Evolutionary conservation across 1,140 invertebrate genomes (phyloP), one percentile per base, ranked within the genome.

Genomic region (Aethina tumida): DNA sequence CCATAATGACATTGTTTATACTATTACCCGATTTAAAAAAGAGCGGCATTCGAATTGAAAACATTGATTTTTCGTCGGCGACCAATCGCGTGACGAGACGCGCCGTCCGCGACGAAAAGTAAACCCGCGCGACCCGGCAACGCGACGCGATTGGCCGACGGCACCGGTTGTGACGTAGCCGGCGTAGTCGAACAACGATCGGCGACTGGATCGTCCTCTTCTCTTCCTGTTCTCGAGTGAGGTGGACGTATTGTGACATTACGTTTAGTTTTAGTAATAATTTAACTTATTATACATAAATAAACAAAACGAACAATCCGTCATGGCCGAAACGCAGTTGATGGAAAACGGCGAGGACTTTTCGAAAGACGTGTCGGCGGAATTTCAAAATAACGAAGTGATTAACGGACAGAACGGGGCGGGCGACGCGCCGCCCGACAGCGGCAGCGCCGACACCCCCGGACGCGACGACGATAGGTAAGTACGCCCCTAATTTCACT

Each of bases 391-490:
- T 45, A 52, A 47, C 30, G 49, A 58, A 41, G 68, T 70, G 49
- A 69, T 72, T 48, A 73, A 72, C 57, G 70, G 70, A 32, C 53
- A 56, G 53, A 71, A 68, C 55, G 64, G 63, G 40, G 74, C 72
- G 60, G 73, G 71, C 52, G 74, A 71, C 53, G 74, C 73, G 54
- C 65, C 60, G 39, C 66, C 64, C 38, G 71, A 77, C 52, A 69
- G 71, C 61, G 75, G 74, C 45, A 71, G 73, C 64, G 69, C 70
- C 13, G 71, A 74, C 60, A 69, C 71, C 35, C 74, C 76, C 21
- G 76, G 75, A 58, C 72, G 75, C 56, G 77, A 79, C 67, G 77
- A 80, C 66, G 77, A 80, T 70, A 79, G 77, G 77, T 80, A 78
- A 56, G 57, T 53, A 34, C 30, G 32, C 14, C 19, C 19, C 7